Conservation (phyloP, 2,113 vertebrate genomes). For the Phalacrocorax pelagicus region DNA sequence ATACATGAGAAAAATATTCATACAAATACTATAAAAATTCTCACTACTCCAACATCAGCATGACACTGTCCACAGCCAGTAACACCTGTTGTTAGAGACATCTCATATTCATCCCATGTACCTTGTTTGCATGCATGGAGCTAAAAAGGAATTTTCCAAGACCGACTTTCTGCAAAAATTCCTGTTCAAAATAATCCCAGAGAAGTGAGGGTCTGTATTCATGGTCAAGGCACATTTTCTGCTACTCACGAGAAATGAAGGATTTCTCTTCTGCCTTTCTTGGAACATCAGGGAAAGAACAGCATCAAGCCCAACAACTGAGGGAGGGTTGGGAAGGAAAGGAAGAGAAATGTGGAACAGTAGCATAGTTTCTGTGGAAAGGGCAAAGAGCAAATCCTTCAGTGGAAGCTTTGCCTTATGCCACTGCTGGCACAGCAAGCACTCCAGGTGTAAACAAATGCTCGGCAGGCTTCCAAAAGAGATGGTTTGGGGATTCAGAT, state of each 20-base stretch:
- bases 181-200: neutral
- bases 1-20: neutral
- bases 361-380: neutral
- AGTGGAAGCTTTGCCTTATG: neutral
- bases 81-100: neutral
- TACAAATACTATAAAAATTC: neutral
- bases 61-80: accelerated
- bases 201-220: neutral
- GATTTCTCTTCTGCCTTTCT: neutral
- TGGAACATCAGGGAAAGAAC: neutral
- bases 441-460: neutral
- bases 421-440: neutral
- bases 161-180: neutral
- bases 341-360: neutral
- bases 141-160: neutral
- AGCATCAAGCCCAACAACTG: neutral
- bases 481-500: neutral
- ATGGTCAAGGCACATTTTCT: neutral
- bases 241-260: neutral
- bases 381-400: neutral
- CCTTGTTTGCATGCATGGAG: neutral
- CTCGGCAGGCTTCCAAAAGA: neutral
- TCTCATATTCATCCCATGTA: neutral
- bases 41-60: neutral
- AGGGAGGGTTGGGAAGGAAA: neutral